Evolutionary conservation across 2,888 invertebrate species (phyloP), one percentile per base, ranked within the genome.

Genomic region (Tanytarsus gracilentus): DNA sequence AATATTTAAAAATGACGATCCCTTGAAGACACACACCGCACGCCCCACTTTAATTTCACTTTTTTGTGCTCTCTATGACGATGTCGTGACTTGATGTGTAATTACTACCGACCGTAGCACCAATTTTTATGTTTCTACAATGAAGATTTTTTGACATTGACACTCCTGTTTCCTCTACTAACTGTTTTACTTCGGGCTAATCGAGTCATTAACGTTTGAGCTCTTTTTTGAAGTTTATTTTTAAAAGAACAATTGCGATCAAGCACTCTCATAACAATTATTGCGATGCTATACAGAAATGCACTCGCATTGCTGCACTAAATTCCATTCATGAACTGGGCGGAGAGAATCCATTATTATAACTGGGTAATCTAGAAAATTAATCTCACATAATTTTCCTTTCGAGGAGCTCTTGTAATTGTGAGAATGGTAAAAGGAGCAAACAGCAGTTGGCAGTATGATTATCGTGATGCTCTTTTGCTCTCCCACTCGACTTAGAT

Each of bases 91-190:
- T 44, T 11, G 44, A 44, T 7, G 9, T 29, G 9, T 29, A 29
- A 7, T 29, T 29, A 29, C 9, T 7, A 29, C n/a, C 33, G 9
- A 9, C n/a, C 9, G 9, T 29, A 6, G 5, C 29, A 14, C 16
- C 36, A 36, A 14, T 36, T 36, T 16, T 16, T 14, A n/a, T 36
- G 36, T 36, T n/a, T 36, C n/a, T 16, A 14, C 16, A 36, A 36
- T 16, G 36, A 14, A 7, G 36, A 36, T 5, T 14, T n/a, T 21
- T 52, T 52, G 52, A 52, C 26, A 52, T 52, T 52, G 33, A 50
- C 50, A 50, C 50, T 50, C 27, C 50, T 26, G 50, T 50, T 50
- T 27, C 50, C 50, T 50, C 50, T 26, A 26, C 16, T 18, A 11
- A 16, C 9, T 18, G 18, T 7, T 23, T 40, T 5, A 40, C 21